These are phyloP conservation scores for Geopemphigus sp. DNA, from an alignment of 1,140 invertebrate genomes.

Conservation along the genomic window DNA sequence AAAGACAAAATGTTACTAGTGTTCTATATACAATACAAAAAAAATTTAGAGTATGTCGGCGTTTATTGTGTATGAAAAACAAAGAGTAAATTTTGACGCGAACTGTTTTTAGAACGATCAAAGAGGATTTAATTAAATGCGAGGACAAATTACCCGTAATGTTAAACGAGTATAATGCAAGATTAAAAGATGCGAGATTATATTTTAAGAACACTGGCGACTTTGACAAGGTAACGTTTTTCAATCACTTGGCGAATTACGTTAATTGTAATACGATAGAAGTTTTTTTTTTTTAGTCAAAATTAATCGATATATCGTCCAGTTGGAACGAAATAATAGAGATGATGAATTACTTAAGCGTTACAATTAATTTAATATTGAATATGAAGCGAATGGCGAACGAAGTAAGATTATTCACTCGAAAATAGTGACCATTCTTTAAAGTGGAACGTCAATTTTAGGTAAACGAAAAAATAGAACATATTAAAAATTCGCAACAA, in stretches of 20 bases:
- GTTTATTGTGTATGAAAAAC: background rate
- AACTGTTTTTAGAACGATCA: constrained; percentile 3
- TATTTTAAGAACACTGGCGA: background rate
- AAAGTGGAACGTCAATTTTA: background rate
- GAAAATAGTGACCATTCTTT: background rate
- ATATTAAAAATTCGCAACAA: background rate
- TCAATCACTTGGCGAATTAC: no score
- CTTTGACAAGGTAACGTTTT: background rate
- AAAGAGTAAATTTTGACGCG: background rate
- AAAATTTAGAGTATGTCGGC: constrained; percentile 13
- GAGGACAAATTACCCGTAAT: background rate
- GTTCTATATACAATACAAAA: background rate
- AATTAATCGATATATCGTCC: background rate
- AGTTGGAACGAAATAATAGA: constrained; percentile 20
- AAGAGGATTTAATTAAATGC: constrained; percentile 4
- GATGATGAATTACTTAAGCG: constrained; percentile 13
- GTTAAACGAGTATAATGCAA: background rate
- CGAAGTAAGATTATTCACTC: background rate
- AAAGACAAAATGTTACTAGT: background rate
- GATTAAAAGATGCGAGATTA: background rate
- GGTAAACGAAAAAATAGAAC: background rate
- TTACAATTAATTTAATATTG: background rate
- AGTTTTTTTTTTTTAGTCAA: no score
- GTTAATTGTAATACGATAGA: no score
- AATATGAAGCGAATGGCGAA: background rate